These are phyloP conservation scores for Pontoporia blainvillei DNA, from an alignment of 2,113 vertebrate species.

Conservation along the genomic window DNA sequence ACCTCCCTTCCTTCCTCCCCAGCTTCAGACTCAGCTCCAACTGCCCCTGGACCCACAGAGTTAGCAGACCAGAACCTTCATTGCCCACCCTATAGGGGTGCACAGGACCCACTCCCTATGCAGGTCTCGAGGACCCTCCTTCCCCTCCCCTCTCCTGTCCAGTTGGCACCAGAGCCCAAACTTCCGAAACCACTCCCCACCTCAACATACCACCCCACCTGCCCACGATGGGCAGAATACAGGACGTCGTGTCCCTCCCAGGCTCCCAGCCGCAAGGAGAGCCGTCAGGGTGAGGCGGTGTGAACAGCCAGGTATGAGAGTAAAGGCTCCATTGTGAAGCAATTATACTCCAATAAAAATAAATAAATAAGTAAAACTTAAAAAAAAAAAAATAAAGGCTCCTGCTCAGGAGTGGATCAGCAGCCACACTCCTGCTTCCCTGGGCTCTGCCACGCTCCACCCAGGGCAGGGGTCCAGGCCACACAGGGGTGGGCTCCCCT, in stretches of 20 bases:
- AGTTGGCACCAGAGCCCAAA: background rate
- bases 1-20: background rate
- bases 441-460: background rate
- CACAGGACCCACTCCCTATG: background rate
- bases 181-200: background rate
- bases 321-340: background rate
- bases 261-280: background rate
- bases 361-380: no score
- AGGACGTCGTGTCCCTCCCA: background rate
- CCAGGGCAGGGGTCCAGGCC: background rate
- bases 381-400: no score
- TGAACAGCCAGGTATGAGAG: background rate
- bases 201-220: background rate
- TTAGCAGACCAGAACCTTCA: background rate
- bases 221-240: background rate
- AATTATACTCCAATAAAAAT: no score
- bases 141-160: background rate
- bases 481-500: background rate
- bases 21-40: background rate
- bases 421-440: background rate
- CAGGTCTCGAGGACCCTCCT: background rate
- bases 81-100: accelerated
- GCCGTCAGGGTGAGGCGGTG: background rate
- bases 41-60: background rate
- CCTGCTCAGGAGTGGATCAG: background rate